Conservation (phyloP, 2,797 vertebrate genomes). For the Moxostoma hubbsi region DNA sequence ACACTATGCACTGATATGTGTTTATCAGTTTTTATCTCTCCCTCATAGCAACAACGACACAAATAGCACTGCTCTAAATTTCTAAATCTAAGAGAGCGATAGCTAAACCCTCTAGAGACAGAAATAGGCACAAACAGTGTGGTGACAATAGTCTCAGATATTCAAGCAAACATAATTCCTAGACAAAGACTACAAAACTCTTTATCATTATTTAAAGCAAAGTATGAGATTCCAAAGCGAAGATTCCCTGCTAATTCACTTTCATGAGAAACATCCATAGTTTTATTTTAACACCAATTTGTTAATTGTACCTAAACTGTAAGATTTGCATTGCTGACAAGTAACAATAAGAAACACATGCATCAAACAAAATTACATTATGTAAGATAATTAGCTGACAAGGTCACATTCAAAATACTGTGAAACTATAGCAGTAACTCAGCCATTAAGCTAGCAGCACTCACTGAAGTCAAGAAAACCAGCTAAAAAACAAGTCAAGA, state of each 20-base stretch:
- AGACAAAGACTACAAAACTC: not conserved
- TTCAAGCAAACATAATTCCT: not conserved
- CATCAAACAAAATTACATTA: not conserved
- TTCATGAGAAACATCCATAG: not conserved
- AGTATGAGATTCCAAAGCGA: not conserved
- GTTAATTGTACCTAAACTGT: not conserved
- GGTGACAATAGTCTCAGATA: not conserved
- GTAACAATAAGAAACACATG: constrained; percentile 11
- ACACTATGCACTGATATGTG: constrained; percentile 15
- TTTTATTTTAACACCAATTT: not conserved
- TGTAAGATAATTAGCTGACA: not conserved
- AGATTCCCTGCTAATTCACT: not conserved
- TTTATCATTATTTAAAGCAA: not conserved
- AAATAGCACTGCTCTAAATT: constrained; percentile 60
- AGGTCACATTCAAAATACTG: not conserved
- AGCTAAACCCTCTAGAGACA: constrained; percentile 21
- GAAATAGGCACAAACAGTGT: constrained; percentile 45
- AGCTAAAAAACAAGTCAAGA: not conserved
- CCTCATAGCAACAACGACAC: constrained; percentile 60
- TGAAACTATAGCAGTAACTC: not conserved
- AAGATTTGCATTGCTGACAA: not conserved
- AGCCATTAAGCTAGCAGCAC: not conserved
- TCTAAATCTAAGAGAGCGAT: not conserved
- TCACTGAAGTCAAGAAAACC: not conserved
- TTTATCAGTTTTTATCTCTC: constrained; percentile 42